These are phyloP conservation scores for Eptatretus atami DNA, from an alignment of 2,797 vertebrate species.

Conservation along the genomic window DNA sequence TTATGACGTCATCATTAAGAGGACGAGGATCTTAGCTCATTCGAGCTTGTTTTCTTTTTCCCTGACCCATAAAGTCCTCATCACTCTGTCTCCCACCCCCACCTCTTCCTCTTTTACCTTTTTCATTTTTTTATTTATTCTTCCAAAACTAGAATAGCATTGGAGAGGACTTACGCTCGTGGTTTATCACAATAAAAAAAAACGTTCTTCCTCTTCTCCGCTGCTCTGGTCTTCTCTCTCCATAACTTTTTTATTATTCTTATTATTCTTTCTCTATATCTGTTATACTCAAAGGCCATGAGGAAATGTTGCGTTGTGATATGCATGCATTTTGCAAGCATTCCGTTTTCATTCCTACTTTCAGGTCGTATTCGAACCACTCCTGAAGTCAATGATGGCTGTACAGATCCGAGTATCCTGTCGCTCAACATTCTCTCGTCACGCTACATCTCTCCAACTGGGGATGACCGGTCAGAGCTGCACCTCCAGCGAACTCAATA, in stretches of 20 bases:
- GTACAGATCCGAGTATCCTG: constrained; percentile 60
- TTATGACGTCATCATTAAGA: too few species aligned
- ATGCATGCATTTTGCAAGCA: too few species aligned
- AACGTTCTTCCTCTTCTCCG: constrained; percentile 9
- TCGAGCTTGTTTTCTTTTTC: constrained; percentile 13
- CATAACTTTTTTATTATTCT: constrained; percentile 36
- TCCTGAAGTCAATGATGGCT: constrained; percentile 54
- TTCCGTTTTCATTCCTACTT: too few species aligned
- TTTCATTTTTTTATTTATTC: constrained; percentile 12
- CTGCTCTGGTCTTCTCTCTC: constrained; percentile 14
- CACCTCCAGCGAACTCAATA: neutral
- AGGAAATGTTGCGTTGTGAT: too few species aligned
- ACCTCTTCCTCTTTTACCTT: constrained; percentile 9
- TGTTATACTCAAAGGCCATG: too few species aligned
- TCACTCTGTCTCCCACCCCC: neutral
- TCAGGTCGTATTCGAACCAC: constrained; percentile 68
- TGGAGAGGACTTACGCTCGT: too few species aligned
- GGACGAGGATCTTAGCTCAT: too few species aligned
- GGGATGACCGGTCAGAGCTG: constrained; percentile 49
- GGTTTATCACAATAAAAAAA: too few species aligned
- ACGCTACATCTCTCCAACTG: constrained; percentile 37
- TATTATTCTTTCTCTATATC: constrained; percentile 15
- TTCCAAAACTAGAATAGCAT: neutral
- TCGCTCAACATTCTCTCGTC: constrained; percentile 77
- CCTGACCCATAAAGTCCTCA: neutral